A percentile compares a stretch with the other conserved stretches of the same genome.
Evolutionary conservation across 2,113 vertebrate genomes (phyloP).

Genomic region (Phrynocephalus versicolor): DNA sequence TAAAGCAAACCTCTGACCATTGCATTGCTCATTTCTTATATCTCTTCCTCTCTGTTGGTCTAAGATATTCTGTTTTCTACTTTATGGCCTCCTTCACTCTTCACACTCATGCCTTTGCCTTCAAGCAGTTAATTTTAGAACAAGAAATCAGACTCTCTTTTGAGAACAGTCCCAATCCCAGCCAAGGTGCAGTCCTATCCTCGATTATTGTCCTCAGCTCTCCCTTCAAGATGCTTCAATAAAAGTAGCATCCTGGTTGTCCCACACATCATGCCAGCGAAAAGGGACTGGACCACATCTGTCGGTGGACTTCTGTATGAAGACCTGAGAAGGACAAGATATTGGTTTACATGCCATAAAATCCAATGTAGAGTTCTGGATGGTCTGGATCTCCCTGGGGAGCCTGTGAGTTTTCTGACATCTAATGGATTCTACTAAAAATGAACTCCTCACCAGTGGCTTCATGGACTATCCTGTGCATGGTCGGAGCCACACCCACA

Average conservation of each 20-base stretch:
- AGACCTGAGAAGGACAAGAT: conserved; percentile 32
- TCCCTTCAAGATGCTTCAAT: background rate
- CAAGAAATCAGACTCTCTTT: background rate
- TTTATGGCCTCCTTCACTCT: background rate
- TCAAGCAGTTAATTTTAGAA: background rate
- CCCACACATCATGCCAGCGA: background rate
- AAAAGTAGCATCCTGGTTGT: background rate
- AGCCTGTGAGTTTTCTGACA: background rate
- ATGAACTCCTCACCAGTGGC: conserved; percentile 53
- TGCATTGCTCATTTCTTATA: background rate
- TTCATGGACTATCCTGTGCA: conserved; percentile 45
- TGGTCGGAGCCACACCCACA: background rate
- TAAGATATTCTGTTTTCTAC: too few relatives aligned
- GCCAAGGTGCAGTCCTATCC: background rate
- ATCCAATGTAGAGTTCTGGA: conserved; percentile 43
- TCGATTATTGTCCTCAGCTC: too few relatives aligned
- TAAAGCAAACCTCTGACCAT: background rate
- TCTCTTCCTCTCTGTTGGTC: background rate
- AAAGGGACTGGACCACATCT: background rate
- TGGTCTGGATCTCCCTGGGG: conserved; percentile 19
- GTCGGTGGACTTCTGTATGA: background rate
- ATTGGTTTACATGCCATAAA: conserved; percentile 36
- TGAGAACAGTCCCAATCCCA: background rate
- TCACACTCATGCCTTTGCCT: background rate
- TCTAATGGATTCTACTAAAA: conserved; percentile 53